Base-by-base conservation (phyloP, 2,113 vertebrate species). In the Riparia riparia region DNA sequence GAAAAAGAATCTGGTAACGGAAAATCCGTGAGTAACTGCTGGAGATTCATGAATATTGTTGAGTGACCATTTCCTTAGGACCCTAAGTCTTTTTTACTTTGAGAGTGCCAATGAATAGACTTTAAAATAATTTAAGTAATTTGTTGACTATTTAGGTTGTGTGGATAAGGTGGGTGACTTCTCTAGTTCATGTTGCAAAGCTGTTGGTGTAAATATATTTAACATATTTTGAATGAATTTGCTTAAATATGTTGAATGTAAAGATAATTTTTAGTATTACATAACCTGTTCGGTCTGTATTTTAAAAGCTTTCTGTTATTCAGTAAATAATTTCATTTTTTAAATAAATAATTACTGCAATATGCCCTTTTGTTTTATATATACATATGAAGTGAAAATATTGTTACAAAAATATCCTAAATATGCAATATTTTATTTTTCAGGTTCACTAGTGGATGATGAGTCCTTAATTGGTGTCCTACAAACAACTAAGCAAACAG, bases 391-490 rank as follows among this genome's bases (percentile, higher is more conserved):
- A 72, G 13, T 39, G 45, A 65, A 82, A 61, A 85, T 74, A 10
- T 7, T 24, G 4, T 56, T 78, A 60, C 9, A 19, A 58, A 47
- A 74, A 50, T 74, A 4, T 18, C 24, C 57, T 76, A 89, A 90
- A 20, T 3, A 47, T 64, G 34, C 39, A 42, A 26, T 72, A 32
- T 92, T 86, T 93, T 29, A 20, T 18, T 60, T 84, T 93, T 93
- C 77, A 98, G 98, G 98, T 69, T 98, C 98, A 58, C 85, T 98
- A 42, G 98, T 98, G n/a, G 98, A 98, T 32, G 98, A 98, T 15
- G 98, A 98, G 51, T 98, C 98, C 42, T 95, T 98, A 89, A 98
- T 98, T 24, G 97, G 97, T 42, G 98, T 98, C 72, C 98, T 98
- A 58, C 97, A 89, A 83, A 97, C 50, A 86, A 98, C 98, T 58